Evolutionary conservation across 2,797 vertebrate species (phyloP).

Genomic region (Xiphorhynchus erythropygius): DNA sequence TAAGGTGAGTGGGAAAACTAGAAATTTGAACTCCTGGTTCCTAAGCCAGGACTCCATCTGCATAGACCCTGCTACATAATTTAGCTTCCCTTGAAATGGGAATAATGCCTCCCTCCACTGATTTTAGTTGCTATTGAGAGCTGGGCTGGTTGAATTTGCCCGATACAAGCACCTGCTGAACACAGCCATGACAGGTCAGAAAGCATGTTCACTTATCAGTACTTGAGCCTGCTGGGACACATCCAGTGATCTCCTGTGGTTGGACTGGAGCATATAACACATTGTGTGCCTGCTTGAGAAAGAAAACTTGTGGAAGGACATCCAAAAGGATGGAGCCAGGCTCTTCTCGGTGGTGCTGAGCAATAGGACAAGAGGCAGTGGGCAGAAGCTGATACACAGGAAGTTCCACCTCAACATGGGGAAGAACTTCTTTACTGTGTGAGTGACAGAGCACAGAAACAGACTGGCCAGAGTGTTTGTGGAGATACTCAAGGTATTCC

Average conservation of each 20-base stretch:
- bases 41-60: neutral
- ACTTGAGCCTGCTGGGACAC: neutral
- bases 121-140: neutral
- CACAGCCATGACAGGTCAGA: neutral
- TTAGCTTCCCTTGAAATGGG: neutral
- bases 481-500: neutral
- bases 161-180: neutral
- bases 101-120: rapidly evolving
- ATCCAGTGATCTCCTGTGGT: neutral
- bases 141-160: neutral
- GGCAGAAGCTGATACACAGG: neutral
- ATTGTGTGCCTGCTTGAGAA: neutral
- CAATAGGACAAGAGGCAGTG: rapidly evolving
- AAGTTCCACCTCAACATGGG: neutral
- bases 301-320: neutral
- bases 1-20: neutral
- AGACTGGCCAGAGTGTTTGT: neutral
- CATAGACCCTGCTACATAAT: neutral
- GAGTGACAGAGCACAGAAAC: neutral
- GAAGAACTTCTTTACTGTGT: neutral
- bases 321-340: neutral
- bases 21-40: neutral
- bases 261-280: neutral
- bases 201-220: neutral
- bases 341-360: neutral